Conservation (phyloP, 2,888 invertebrate species). For the Drosophila fulvimacula region DNA sequence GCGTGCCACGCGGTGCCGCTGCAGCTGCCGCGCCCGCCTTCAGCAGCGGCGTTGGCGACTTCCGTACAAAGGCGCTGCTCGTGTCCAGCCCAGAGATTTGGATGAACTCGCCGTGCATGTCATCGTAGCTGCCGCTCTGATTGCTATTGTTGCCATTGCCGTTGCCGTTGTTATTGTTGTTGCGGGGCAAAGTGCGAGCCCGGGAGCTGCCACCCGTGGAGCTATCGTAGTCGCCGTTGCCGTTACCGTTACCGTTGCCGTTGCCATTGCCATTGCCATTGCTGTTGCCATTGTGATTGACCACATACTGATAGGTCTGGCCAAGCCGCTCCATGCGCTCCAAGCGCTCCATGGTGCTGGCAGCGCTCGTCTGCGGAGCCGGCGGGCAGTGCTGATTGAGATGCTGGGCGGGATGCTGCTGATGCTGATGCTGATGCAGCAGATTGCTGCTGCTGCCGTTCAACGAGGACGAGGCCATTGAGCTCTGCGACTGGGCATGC, state of each 20-base stretch:
- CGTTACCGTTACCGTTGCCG: neutral
- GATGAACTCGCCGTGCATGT: conserved; percentile 86
- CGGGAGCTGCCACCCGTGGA: conserved; percentile 79
- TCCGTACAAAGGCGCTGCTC: conserved; percentile 86
- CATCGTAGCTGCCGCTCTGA: conserved; percentile 85
- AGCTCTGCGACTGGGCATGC: conserved; percentile 84
- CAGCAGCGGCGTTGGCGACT: conserved; percentile 85
- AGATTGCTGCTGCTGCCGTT: conserved; percentile 77
- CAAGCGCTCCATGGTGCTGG: conserved; percentile 81
- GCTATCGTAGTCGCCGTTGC: conserved; percentile 49
- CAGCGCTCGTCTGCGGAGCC: conserved; percentile 79
- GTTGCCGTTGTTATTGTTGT: conserved; percentile 74
- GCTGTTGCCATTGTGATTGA: conserved; percentile 72
- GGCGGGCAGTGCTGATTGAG: conserved; percentile 76
- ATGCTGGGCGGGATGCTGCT: conserved; percentile 16
- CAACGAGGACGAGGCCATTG: conserved; percentile 83
- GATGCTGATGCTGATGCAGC: conserved; percentile 51
- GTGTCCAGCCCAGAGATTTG: conserved; percentile 87
- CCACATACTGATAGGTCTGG: conserved; percentile 52
- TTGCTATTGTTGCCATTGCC: conserved; percentile 82
- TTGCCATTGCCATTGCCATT: neutral
- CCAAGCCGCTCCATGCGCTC: conserved; percentile 64
- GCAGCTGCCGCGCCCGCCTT: conserved; percentile 69
- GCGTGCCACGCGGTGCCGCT: conserved; percentile 28
- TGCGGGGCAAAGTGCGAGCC: conserved; percentile 90